Base-by-base conservation (phyloP, 2,888 invertebrate species). In the Loripinus fragilis region DNA sequence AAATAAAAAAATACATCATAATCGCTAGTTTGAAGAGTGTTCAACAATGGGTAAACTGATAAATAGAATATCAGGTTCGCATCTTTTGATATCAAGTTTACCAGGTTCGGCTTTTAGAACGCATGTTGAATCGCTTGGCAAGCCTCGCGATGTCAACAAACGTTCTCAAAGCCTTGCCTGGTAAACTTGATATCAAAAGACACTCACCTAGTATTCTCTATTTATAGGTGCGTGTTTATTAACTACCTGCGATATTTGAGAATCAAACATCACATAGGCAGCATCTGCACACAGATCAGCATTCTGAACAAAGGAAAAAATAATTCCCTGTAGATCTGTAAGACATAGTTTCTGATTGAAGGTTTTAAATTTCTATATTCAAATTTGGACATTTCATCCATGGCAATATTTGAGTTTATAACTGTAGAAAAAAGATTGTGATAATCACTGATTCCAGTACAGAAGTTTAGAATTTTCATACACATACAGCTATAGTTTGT, bases 161-260 rank as follows among this genome's bases (percentile, higher is more conserved):
- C n/a, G n/a, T n/a, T n/a, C n/a, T n/a, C n/a, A n/a, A n/a, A n/a
- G n/a, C n/a, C n/a, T n/a, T n/a, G n/a, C n/a, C n/a, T n/a, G n/a
- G n/a, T n/a, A n/a, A n/a, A n/a, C n/a, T n/a, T n/a, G n/a, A n/a
- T n/a, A n/a, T n/a, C n/a, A n/a, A n/a, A n/a, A n/a, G n/a, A n/a
- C n/a, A n/a, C n/a, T n/a, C n/a, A n/a, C n/a, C n/a, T n/a, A n/a
- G n/a, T n/a, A n/a, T n/a, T n/a, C n/a, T n/a, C n/a, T n/a, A n/a
- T n/a, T n/a, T n/a, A n/a, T n/a, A n/a, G n/a, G n/a, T 30, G 30
- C 55, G 69, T 70, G 74, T 30, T 74, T 42, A 28, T 78, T 33
- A 7, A 67, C 38, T 28, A 78, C 73, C 17, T 33, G 30, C 5
- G 60, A 33, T 17, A 60, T 1, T 10, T 33, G 12, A 2, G 3